Base-by-base conservation (phyloP, 2,797 vertebrate species). In the Halcyon chelicuti region DNA sequence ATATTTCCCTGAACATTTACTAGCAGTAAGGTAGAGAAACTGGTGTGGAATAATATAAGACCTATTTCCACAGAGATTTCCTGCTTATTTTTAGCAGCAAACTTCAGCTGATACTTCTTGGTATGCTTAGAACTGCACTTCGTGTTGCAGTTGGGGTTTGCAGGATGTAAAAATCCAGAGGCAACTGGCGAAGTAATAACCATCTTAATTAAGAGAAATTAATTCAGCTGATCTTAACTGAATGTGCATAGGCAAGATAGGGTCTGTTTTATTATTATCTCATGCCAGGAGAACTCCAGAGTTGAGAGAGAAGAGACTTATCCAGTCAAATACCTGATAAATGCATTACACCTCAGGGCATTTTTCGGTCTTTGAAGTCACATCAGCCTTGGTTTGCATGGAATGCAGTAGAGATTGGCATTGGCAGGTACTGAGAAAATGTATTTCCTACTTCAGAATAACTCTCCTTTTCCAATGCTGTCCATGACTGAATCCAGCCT, bases 201-300 rank as follows among this genome's bases (percentile, higher is more conserved):
- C 47, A 11, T 40, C 46, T 92, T 95, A 88, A 95, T 88, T 65
- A 94, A 85, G 29, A 84, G 2, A 94, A 92, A 71, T 92, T 92
- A 97, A 82, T 96, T 96, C 52, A 82, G 12, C 13, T 90, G 52
- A 65, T 93, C 60, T 73, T 83, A 95, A 76, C 85, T 61, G 13
- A 82, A 86, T 19, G 0, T 80, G 88, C 46, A 89, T 40, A 85
- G 68, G 23, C 86, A 95, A 84, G 82, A 54, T 58, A 20, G 60
- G 11, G 16, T 90, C 92, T 85, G 22, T 90, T 90, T 49, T 55
- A 33, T 62, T 88, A 60, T 84, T 67, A n/a, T 67, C 37, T 67
- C n/a, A 57, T 94, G 86, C 90, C 93, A 95, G 61, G 19, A 90
- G 86, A 92, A 54, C 60, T 94, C 82, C 33, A 83, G n/a, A 31